These are phyloP conservation scores for Microcebus tavaratra DNA, from an alignment of 2,113 vertebrate genomes.

Conservation along the genomic window DNA sequence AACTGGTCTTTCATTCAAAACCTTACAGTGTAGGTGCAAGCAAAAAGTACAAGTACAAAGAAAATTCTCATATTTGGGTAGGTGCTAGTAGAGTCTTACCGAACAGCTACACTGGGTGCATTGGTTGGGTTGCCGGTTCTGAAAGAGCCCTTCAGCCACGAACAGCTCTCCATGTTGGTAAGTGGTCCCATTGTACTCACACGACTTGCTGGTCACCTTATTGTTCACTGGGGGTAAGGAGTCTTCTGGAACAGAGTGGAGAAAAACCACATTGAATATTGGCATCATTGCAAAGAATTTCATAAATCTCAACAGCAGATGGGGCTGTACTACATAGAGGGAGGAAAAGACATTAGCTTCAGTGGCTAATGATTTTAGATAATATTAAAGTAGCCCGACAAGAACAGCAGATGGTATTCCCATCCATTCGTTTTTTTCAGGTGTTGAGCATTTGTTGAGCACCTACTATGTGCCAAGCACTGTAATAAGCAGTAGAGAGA, in stretches of 20 bases:
- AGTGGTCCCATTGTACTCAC: conserved; percentile 87
- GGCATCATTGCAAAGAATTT: conserved; percentile 57
- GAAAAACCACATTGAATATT: conserved; percentile 32
- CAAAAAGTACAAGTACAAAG: not conserved
- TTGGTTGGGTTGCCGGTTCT: conserved; percentile 87
- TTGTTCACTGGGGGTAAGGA: conserved; percentile 81
- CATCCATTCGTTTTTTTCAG: not conserved
- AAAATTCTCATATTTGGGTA: not conserved
- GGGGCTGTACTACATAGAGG: conserved; percentile 38
- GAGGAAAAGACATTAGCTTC: conserved; percentile 13
- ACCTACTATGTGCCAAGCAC: not conserved
- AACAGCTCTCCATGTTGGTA: conserved; percentile 88
- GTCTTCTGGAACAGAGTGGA: conserved; percentile 83
- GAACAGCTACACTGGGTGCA: conserved; percentile 90
- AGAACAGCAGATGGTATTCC: conserved; percentile 5
- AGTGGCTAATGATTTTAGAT: conserved; percentile 8
- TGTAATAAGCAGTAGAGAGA: not conserved
- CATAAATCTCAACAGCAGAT: conserved; percentile 48
- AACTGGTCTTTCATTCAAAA: conserved; percentile 28
- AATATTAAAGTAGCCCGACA: conserved; percentile 45
- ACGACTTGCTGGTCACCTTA: conserved; percentile 86
- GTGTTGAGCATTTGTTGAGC: not conserved
- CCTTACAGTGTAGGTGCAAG: not conserved
- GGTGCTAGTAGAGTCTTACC: conserved; percentile 78
- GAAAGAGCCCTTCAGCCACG: conserved; percentile 87